Evolutionary conservation across 2,888 invertebrate species (phyloP).

Genomic region (Bellardia pandia): DNA sequence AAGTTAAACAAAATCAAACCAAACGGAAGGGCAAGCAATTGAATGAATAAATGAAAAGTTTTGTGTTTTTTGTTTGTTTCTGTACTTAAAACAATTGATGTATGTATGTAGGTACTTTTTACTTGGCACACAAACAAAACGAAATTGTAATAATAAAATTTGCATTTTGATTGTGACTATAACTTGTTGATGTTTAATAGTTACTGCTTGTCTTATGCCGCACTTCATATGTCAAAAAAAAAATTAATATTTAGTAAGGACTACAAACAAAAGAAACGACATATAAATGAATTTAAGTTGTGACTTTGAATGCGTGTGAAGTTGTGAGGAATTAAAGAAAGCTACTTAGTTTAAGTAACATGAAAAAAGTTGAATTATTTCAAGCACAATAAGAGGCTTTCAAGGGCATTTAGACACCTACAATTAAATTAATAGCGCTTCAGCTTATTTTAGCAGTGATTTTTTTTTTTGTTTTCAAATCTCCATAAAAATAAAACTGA

Average conservation of each 20-base stretch:
- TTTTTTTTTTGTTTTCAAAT: too few species aligned
- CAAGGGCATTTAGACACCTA: too few species aligned
- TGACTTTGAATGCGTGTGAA: neutral
- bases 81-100: neutral
- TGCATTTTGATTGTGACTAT: constrained; percentile 56
- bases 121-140: neutral
- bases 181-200: constrained; percentile 47
- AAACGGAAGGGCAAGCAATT: constrained; percentile 12
- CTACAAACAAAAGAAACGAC: neutral
- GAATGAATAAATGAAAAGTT: constrained; percentile 28
- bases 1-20: neutral
- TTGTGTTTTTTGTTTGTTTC: neutral
- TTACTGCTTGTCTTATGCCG: neutral
- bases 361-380: too few species aligned
- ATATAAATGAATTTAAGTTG: neutral
- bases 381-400: too few species aligned
- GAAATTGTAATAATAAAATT: constrained; percentile 31
- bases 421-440: too few species aligned
- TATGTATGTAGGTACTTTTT: too few species aligned
- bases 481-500: too few species aligned
- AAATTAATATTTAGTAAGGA: neutral
- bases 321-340: too few species aligned
- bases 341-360: too few species aligned
- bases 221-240: neutral
- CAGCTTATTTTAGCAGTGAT: too few species aligned